A percentile compares a stretch with the other conserved stretches of the same genome.
These are phyloP conservation scores for Falco berigora DNA, from an alignment of 2,797 vertebrate genomes.

Conservation along the genomic window DNA sequence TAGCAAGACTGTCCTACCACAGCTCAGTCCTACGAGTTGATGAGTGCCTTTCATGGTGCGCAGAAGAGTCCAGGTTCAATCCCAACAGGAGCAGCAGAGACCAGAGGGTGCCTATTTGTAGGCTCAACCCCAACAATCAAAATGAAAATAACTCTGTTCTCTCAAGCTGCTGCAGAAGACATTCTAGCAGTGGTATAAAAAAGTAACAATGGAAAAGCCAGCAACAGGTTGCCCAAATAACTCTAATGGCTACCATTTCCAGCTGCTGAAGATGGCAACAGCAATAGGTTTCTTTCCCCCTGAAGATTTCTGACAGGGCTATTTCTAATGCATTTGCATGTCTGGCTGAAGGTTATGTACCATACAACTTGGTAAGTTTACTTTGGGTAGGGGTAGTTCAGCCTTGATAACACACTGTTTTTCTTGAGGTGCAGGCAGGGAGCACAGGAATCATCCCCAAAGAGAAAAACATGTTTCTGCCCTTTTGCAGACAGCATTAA, in stretches of 20 bases:
- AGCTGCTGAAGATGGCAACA: not conserved
- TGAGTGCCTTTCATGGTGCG: not conserved
- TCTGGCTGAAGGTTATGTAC: not conserved
- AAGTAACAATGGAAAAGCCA: not conserved
- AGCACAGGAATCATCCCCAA: not conserved
- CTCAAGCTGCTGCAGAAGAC: not conserved
- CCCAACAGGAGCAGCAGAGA: not conserved
- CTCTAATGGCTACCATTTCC: not conserved
- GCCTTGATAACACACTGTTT: not conserved
- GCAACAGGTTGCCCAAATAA: not conserved
- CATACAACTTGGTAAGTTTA: not conserved
- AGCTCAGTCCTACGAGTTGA: not conserved
- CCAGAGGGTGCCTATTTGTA: not conserved
- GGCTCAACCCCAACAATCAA: not conserved
- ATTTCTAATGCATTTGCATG: not conserved
- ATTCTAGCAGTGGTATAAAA: not conserved
- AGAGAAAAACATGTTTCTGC: not conserved
- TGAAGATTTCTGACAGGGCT: not conserved
- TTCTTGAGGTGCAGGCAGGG: not conserved
- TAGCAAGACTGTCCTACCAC: not conserved
- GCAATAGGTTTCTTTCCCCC: not conserved
- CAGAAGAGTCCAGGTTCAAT: not conserved
- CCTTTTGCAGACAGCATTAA: not conserved
- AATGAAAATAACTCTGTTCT: not conserved
- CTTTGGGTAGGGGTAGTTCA: not conserved